Conservation (phyloP, 2,888 invertebrate genomes). For the Isotomurus palustris region DNA sequence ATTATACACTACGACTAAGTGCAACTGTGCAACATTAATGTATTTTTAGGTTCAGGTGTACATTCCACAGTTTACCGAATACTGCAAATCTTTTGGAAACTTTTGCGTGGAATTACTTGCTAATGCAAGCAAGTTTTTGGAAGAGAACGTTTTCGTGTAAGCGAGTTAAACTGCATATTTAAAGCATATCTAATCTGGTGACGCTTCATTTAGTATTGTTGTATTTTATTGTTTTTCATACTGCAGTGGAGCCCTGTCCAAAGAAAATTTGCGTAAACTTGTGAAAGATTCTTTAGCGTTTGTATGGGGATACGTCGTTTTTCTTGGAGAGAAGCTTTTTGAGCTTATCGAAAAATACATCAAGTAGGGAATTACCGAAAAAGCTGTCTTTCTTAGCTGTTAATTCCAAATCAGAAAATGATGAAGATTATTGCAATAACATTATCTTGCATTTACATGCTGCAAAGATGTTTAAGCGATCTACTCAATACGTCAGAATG, state of each 20-base stretch:
- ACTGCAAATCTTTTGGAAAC: constrained; percentile 17
- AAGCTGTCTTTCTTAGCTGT: too few relatives aligned
- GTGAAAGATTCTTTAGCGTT: constrained; percentile 41
- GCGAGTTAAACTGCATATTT: background rate
- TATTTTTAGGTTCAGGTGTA: constrained; percentile 40
- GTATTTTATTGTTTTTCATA: constrained; percentile 4
- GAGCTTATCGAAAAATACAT: constrained; percentile 27
- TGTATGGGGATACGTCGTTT: constrained; percentile 40
- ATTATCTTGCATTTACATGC: too few relatives aligned
- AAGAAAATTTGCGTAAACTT: constrained; percentile 42
- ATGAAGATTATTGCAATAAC: too few relatives aligned
- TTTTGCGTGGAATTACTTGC: constrained; percentile 18
- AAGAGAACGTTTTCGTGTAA: constrained; percentile 45
- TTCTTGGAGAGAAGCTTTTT: constrained; percentile 28
- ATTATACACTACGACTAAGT: background rate
- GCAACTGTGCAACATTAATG: too few relatives aligned
- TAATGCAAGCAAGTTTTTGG: constrained; percentile 26
- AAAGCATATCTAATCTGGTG: background rate
- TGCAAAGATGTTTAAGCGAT: too few relatives aligned
- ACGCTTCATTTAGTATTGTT: background rate
- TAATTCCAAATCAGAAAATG: too few relatives aligned
- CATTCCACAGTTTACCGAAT: constrained; percentile 44
- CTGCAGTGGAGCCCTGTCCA: constrained; percentile 42
- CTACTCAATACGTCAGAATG: too few relatives aligned
- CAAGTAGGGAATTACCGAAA: too few relatives aligned